Base-by-base conservation (phyloP, 2,113 vertebrate species). In the Nasalis larvatus region DNA sequence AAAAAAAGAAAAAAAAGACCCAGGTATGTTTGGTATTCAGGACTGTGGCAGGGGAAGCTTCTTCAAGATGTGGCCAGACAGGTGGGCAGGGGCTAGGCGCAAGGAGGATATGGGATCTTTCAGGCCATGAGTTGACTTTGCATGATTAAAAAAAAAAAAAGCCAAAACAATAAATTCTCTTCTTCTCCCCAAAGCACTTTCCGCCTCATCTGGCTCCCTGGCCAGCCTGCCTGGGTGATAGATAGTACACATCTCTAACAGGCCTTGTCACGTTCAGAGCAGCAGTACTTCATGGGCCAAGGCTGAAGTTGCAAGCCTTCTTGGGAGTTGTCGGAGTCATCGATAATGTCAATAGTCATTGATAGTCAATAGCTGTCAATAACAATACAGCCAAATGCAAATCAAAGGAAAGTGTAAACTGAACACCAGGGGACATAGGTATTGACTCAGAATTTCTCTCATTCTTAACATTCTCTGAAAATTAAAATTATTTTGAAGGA, bases 181-280 rank as follows among this genome's bases (percentile, higher is more conserved):
- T 52, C 17, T 52, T 52, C 32, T n/a, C 49, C 47, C 47, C 80
- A 30, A 9, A 56, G 37, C 13, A 17, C 80, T 42, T 40, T 17
- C n/a, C 2, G 3, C 58, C 30, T 17, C 37, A 9, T 56, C 37
- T 18, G 80, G 23, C 37, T 54, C 13, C 20, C n/a, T 3, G 49
- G 37, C n/a, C 25, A 3, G 35, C 81, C 81, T 42, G 54, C n/a
- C 56, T 21, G 17, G 27, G 17, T 40, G 58, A 32, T 40, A 17
- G 42, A 2, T 32, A 4, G 49, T 20, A 13, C 25, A 3, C 40
- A 32, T 20, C 40, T 18, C 17, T 2, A 4, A 4, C 3, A 3
- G 16, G 27, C 40, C 56, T 13, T 3, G 27, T 66, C 45, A 40
- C 0, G 6, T 13, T 4, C 82, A 37, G 40, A 63, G 16, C 40